Conservation (phyloP, 2,888 invertebrate species). For the Eristalis tenax region DNA sequence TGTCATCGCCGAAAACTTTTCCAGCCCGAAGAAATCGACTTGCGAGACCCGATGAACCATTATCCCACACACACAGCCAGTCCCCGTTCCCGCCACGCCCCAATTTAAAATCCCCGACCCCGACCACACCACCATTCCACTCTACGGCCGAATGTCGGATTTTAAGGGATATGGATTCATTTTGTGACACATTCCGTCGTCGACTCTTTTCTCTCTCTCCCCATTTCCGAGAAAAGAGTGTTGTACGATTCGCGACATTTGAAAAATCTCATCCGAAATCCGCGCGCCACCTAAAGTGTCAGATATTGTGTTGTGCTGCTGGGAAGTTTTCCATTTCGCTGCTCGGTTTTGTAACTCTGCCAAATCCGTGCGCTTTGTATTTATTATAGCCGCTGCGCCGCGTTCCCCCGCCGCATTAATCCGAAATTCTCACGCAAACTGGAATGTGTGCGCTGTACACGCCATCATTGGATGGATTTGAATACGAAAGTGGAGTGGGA, state of each 20-base stretch:
- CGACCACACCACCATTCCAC: constrained; percentile 19
- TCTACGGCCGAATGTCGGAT: constrained; percentile 9
- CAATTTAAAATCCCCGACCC: constrained; percentile 50
- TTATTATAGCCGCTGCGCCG: constrained; percentile 31
- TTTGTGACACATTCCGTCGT: neutral
- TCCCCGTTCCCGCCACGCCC: neutral
- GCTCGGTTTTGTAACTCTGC: constrained; percentile 22
- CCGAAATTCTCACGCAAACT: constrained; percentile 33
- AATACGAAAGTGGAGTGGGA: constrained; percentile 59
- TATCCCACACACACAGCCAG: neutral
- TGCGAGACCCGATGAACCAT: constrained; percentile 36
- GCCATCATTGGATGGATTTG: constrained; percentile 58
- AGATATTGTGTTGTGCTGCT: constrained; percentile 35
- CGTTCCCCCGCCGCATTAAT: constrained; percentile 23
- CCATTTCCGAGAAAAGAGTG: constrained; percentile 26
- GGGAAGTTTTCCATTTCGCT: constrained; percentile 42
- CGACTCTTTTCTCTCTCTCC: constrained; percentile 6
- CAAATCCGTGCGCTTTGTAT: constrained; percentile 59
- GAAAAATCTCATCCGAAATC: constrained; percentile 43
- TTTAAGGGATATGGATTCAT: constrained; percentile 27
- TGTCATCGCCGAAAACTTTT: constrained; percentile 38
- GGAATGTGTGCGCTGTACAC: constrained; percentile 23
- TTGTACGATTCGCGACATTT: constrained; percentile 47
- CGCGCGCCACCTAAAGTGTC: constrained; percentile 44
- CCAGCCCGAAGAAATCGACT: constrained; percentile 23